Conservation (phyloP, 2,888 invertebrate species). For the Rhynchonema sp. region DNA sequence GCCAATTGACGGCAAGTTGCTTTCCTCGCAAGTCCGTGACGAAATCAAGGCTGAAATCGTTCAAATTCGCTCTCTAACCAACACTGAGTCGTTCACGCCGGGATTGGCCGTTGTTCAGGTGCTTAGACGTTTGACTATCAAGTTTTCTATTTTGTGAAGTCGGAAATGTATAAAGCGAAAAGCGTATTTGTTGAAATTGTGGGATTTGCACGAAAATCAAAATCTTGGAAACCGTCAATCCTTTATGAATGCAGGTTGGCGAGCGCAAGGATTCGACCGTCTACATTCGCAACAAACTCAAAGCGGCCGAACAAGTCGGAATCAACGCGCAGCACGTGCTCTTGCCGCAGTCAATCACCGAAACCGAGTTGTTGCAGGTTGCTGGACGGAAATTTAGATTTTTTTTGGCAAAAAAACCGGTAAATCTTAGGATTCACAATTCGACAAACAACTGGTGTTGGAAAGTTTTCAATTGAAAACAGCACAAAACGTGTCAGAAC, state of each 20-base stretch:
- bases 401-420: too few relatives aligned
- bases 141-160: too few relatives aligned
- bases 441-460: too few relatives aligned
- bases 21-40: slow-evolving; percentile 39
- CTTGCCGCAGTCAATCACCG: slow-evolving; percentile 56
- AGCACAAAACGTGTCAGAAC: too few relatives aligned
- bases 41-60: slow-evolving; percentile 45
- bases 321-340: slow-evolving; percentile 58
- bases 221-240: background rate
- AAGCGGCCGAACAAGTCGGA: slow-evolving; percentile 73
- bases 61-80: slow-evolving; percentile 16
- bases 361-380: slow-evolving; percentile 46
- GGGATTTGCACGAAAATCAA: background rate
- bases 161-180: background rate
- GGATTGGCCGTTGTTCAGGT: slow-evolving; percentile 63
- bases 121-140: too few relatives aligned
- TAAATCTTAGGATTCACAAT: too few relatives aligned
- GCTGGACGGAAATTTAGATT: too few relatives aligned
- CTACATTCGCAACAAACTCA: slow-evolving; percentile 86
- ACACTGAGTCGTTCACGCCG: slow-evolving; percentile 42
- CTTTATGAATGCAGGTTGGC: slow-evolving; percentile 53
- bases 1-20: slow-evolving; percentile 21
- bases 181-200: background rate
- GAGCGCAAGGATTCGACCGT: slow-evolving; percentile 90
- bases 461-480: too few relatives aligned